Evolutionary conservation across 2,888 invertebrate genomes (phyloP).

Genomic region (Nycteola revayana): DNA sequence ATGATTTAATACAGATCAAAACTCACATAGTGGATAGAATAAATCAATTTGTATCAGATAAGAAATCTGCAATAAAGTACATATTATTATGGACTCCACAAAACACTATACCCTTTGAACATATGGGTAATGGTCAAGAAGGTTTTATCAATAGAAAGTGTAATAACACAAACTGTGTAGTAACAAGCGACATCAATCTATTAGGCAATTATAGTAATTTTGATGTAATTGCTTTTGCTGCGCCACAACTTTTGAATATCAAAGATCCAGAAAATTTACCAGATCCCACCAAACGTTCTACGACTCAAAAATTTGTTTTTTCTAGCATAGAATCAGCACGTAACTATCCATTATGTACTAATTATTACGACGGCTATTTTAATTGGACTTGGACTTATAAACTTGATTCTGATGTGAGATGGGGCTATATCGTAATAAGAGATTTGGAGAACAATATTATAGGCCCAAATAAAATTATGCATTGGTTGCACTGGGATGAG

Average conservation of each 20-base stretch:
- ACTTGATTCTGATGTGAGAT: conserved; percentile 54
- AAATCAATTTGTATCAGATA: no score
- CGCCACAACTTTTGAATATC: conserved; percentile 39
- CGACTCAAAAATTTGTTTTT: conserved; percentile 58
- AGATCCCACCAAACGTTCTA: conserved; percentile 30
- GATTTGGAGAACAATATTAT: conserved; percentile 42
- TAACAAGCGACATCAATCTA: conserved; percentile 42
- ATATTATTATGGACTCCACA: conserved; percentile 49
- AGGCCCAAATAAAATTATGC: conserved; percentile 53
- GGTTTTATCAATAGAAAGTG: conserved; percentile 49
- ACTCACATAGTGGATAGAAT: no score
- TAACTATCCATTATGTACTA: conserved; percentile 50
- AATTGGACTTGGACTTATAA: conserved; percentile 71
- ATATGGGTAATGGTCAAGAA: conserved; percentile 37
- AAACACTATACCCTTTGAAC: conserved; percentile 39
- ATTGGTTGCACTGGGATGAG: conserved; percentile 47
- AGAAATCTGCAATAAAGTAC: conserved; percentile 32
- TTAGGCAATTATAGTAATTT: conserved; percentile 45
- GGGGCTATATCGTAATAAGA: conserved; percentile 59
- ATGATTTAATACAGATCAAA: no score
- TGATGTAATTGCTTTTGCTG: conserved; percentile 56
- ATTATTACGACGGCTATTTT: conserved; percentile 48
- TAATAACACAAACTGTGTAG: conserved; percentile 52
- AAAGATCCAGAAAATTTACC: conserved; percentile 31
- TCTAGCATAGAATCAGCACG: conserved; percentile 56